phyloP scores from a whole-genome alignment of 2,888 invertebrate species.

The Ophonus ardosiacus region DNA sequence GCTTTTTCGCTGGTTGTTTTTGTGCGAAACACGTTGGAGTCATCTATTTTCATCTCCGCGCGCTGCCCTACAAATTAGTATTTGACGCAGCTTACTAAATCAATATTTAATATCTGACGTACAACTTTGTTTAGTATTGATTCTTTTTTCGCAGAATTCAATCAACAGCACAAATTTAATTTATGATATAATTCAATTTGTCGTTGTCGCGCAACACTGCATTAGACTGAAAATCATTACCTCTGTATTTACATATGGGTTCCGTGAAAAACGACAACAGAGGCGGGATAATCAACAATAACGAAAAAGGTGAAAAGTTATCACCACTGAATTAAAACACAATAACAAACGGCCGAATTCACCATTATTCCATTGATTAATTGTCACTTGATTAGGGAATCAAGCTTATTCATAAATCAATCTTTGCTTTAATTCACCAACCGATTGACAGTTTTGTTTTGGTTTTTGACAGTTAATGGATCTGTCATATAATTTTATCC shows the following conservation, averaged over 20 bases:
- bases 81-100: neutral
- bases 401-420: too few relatives aligned
- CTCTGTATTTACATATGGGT: constrained; percentile 7
- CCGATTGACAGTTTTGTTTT: too few relatives aligned
- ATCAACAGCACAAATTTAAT: constrained; percentile 9
- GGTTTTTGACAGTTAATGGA: too few relatives aligned
- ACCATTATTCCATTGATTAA: too few relatives aligned
- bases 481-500: too few relatives aligned
- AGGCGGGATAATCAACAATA: neutral
- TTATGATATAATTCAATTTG: constrained; percentile 19
- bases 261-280: neutral
- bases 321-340: neutral
- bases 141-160: constrained; percentile 15
- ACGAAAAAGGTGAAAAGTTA: neutral
- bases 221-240: neutral
- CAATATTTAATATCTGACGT: constrained; percentile 23
- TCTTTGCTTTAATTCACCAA: too few relatives aligned
- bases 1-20: neutral
- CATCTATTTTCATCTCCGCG: neutral
- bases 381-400: too few relatives aligned
- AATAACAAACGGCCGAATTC: neutral
- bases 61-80: neutral
- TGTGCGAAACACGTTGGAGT: neutral
- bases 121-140: constrained; percentile 11
- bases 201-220: constrained; percentile 1